phyloP scores from a whole-genome alignment of 2,888 invertebrate genomes.

The Fragum fragum region DNA sequence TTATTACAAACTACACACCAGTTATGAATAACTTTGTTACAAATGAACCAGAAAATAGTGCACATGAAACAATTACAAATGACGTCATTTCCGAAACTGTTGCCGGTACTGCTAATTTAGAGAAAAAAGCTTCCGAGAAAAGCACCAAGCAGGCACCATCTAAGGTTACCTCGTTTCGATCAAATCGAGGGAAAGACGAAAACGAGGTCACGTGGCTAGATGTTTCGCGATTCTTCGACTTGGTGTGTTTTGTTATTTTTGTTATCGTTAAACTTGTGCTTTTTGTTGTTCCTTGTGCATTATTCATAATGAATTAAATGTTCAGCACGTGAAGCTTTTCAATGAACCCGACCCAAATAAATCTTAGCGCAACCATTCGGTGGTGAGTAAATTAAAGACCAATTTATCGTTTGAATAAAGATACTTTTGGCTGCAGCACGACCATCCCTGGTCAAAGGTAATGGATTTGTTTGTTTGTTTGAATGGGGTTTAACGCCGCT shows the following conservation, averaged over 20 bases:
- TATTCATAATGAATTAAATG: not conserved
- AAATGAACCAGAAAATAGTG: not conserved
- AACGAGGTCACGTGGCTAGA: slow-evolving; percentile 12
- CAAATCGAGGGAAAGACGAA: slow-evolving; percentile 20
- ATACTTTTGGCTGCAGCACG: too few relatives aligned
- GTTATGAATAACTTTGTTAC: not conserved
- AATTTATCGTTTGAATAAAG: too few relatives aligned
- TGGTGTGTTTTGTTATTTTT: not conserved
- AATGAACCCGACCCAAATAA: too few relatives aligned
- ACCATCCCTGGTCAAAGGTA: too few relatives aligned
- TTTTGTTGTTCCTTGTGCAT: not conserved
- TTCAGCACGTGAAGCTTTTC: not conserved
- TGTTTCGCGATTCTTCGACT: slow-evolving; percentile 2
- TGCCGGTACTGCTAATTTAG: not conserved
- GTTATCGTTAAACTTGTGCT: not conserved
- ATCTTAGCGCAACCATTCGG: too few relatives aligned
- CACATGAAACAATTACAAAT: not conserved
- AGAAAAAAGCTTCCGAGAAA: not conserved
- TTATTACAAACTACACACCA: not conserved
- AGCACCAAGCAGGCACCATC: slow-evolving; percentile 4
- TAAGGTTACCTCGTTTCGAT: slow-evolving; percentile 12
- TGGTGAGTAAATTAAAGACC: too few relatives aligned
- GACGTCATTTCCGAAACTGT: not conserved
- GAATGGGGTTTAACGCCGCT: too few relatives aligned
- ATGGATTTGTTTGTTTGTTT: too few relatives aligned